Conservation (phyloP, 2,113 vertebrate genomes). For the Pholis gunnellus region DNA sequence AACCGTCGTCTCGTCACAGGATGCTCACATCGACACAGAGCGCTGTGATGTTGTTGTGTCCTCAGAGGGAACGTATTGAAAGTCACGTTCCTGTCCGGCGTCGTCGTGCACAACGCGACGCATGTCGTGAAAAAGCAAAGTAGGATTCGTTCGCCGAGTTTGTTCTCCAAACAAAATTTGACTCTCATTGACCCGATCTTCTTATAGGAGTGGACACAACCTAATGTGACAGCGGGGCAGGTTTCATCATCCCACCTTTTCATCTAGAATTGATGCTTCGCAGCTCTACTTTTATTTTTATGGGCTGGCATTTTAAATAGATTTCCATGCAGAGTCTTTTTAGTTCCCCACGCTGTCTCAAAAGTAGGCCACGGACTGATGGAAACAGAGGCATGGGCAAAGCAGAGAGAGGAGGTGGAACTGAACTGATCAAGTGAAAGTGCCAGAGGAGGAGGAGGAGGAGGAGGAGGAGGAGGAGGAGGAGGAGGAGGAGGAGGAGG, state of each 20-base stretch:
- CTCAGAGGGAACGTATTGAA: constrained; percentile 5
- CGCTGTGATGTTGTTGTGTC: neutral
- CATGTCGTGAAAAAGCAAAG: neutral
- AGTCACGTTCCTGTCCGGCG: neutral
- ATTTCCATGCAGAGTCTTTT: constrained; percentile 39
- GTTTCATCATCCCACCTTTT: neutral
- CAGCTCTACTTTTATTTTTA: neutral
- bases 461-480: constrained; percentile 45
- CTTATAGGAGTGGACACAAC: neutral
- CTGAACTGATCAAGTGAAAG: constrained; percentile 36
- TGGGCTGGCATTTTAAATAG: constrained; percentile 16
- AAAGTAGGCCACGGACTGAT: constrained; percentile 77
- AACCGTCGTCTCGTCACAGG: constrained; percentile 31
- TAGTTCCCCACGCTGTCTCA: constrained; percentile 51
- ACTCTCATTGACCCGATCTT: neutral
- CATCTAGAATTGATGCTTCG: neutral
- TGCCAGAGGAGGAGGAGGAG: constrained; percentile 43
- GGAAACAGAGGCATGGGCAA: constrained; percentile 12
- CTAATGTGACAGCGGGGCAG: neutral
- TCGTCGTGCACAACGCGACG: neutral
- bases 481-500: constrained; percentile 45
- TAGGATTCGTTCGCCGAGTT: neutral
- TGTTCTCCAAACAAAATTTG: neutral
- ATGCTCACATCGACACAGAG: neutral
- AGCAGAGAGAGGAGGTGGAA: constrained; percentile 57